Percentiles rank a stretch among this genome's conserved stretches.
Conservation (phyloP, 2,113 vertebrate species). For the Tragelaphus buxtoni region DNA sequence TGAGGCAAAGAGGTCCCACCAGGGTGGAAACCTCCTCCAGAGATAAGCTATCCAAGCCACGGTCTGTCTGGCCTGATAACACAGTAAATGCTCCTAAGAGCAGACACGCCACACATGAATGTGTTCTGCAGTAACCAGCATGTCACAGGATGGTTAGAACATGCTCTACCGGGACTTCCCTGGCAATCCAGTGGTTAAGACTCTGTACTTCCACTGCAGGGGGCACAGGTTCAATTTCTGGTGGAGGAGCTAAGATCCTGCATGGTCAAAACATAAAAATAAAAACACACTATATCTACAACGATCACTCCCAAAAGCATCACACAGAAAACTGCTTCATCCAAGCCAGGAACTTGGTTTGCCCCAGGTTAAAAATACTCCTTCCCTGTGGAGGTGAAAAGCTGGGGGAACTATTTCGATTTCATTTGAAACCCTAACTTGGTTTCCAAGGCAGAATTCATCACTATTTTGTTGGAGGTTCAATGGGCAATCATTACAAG, state of each 20-base stretch:
- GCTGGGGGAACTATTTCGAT: background rate
- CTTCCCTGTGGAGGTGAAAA: background rate
- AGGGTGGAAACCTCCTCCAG: background rate
- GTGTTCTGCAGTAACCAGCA: background rate
- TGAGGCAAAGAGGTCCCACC: background rate
- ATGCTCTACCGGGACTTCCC: background rate
- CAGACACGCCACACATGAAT: background rate
- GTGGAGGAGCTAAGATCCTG: background rate
- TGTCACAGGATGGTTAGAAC: background rate
- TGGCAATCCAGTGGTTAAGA: background rate
- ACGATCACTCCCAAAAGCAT: background rate
- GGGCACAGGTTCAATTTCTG: background rate
- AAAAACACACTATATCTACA: background rate
- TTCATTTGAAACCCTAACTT: background rate
- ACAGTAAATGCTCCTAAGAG: background rate
- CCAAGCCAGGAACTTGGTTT: background rate
- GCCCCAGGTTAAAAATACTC: background rate
- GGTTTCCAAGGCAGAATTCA: slow-evolving; percentile 20
- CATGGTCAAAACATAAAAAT: background rate
- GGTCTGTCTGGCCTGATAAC: background rate
- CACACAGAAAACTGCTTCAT: background rate
- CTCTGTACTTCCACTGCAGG: background rate
- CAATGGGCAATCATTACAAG: background rate
- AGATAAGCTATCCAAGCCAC: background rate
- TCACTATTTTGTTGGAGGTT: background rate